phyloP scores from a whole-genome alignment of 2,113 vertebrate species.

The Pedetes capensis region DNA sequence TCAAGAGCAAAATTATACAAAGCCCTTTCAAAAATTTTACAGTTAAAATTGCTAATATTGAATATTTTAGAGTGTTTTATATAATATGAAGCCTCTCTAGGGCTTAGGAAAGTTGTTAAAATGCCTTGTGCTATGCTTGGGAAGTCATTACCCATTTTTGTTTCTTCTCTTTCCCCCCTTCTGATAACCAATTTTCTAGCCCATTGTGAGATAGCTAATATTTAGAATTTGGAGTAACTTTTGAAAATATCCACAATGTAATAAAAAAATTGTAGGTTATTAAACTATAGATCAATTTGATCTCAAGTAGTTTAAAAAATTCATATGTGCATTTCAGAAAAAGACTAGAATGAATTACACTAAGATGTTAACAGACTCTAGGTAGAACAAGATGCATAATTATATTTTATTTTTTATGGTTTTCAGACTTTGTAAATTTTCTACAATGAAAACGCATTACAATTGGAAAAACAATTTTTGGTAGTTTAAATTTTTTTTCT shows the following conservation, averaged over 20 bases:
- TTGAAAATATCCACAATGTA: conserved; percentile 56
- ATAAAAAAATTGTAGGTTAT: conserved; percentile 48
- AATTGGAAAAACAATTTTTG: conserved; percentile 77
- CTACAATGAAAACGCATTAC: conserved; percentile 71
- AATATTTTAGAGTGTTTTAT: conserved; percentile 51
- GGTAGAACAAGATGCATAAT: conserved; percentile 62
- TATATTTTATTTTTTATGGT: conserved; percentile 71
- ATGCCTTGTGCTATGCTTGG: background rate
- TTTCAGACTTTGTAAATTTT: conserved; percentile 74
- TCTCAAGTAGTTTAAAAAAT: conserved; percentile 55
- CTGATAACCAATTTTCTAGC: conserved; percentile 10
- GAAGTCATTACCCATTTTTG: background rate
- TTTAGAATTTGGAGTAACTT: conserved; percentile 61
- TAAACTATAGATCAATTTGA: conserved; percentile 54
- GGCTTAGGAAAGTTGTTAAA: conserved; percentile 31
- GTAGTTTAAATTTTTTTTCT: conserved; percentile 69
- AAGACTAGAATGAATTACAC: conserved; percentile 61
- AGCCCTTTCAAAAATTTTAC: conserved; percentile 43
- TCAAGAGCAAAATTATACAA: conserved; percentile 58
- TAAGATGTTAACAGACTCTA: conserved; percentile 59
- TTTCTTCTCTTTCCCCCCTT: background rate
- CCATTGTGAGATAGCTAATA: conserved; percentile 29
- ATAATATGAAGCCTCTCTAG: background rate
- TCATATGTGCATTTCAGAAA: conserved; percentile 49
- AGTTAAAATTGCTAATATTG: conserved; percentile 45